A percentile compares a stretch with the other conserved stretches of the same genome.
Evolutionary conservation across 2,888 invertebrate species (phyloP).

Genomic region (Synanthedon andrenaeformis): DNA sequence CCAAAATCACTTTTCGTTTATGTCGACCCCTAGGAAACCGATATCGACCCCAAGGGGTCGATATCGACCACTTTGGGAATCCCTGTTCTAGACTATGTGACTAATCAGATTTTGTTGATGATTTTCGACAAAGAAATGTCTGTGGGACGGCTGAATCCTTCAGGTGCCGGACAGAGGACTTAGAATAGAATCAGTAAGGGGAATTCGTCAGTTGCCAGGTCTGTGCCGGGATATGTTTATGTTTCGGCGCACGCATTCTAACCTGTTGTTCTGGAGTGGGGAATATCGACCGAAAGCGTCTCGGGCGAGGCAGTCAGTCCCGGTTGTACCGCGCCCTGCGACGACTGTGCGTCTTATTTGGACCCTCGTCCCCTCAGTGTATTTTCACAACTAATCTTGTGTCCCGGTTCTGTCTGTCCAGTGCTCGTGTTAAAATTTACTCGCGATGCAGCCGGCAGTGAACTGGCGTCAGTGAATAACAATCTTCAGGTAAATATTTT

Average conservation of each 20-base stretch:
- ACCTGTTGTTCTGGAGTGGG: constrained; percentile 46
- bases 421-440: constrained; percentile 15
- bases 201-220: background rate
- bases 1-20: too few species aligned
- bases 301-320: constrained; percentile 47
- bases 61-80: too few species aligned
- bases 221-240: constrained; percentile 13
- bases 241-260: constrained; percentile 51
- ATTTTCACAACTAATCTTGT: background rate
- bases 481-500: constrained; percentile 8
- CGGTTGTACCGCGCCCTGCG: constrained; percentile 15
- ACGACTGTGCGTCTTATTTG: constrained; percentile 6
- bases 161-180: too few species aligned
- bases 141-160: too few species aligned
- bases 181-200: too few species aligned
- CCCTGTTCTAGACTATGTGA: too few species aligned
- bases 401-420: background rate
- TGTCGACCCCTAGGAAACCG: too few species aligned
- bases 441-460: constrained; percentile 44
- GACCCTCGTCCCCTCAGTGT: constrained; percentile 12
- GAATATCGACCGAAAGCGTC: constrained; percentile 38
- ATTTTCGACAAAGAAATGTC: too few species aligned
- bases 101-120: too few species aligned
- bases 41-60: too few species aligned
- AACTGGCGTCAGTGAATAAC: constrained; percentile 38